Evolutionary conservation across 2,113 vertebrate genomes (phyloP).

Genomic region (Crocuta crocuta): DNA sequence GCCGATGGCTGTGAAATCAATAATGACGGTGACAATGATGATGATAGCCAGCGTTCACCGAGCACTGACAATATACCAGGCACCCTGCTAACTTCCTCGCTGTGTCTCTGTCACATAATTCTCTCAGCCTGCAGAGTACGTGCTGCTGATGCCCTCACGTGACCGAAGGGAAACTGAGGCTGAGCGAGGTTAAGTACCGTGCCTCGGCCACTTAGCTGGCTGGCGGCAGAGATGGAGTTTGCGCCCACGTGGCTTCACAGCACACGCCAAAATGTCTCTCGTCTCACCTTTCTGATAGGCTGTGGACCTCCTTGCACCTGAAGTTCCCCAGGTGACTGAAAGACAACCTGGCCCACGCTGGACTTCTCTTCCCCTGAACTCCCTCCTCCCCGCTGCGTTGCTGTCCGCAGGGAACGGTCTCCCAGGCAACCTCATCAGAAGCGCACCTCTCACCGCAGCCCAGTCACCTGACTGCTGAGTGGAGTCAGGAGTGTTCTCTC

Average conservation of each 20-base stretch:
- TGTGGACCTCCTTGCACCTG: neutral
- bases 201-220: neutral
- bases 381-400: neutral
- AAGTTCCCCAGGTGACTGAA: neutral
- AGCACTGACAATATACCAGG: neutral
- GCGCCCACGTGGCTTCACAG: neutral
- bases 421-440: neutral
- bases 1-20: neutral
- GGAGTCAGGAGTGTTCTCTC: neutral
- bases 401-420: neutral
- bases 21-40: neutral
- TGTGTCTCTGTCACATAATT: accelerated
- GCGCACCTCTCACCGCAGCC: too few relatives aligned
- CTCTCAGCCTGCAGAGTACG: neutral
- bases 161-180: neutral
- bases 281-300: neutral
- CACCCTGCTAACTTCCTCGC: neutral
- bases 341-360: neutral
- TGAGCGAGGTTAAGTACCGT: neutral
- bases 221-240: neutral
- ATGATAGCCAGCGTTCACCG: neutral
- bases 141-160: neutral
- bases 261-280: neutral
- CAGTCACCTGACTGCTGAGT: neutral
- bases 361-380: neutral